Base-by-base conservation (phyloP, 2,888 invertebrate genomes). In the Lutraria lutraria region DNA sequence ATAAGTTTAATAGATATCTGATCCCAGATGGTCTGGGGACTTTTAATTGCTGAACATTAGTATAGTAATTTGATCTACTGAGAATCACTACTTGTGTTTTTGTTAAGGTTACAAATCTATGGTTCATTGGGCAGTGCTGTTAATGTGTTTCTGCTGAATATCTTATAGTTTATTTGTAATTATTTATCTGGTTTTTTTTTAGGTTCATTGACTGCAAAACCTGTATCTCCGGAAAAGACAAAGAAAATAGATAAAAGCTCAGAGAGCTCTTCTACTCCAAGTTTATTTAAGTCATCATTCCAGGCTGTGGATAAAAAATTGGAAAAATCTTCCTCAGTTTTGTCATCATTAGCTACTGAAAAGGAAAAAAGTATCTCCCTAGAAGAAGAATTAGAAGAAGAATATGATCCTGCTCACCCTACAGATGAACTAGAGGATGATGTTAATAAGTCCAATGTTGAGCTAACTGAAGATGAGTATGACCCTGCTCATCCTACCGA, bases 401-500 rank as follows among this genome's bases (percentile, higher is more conserved):
- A 79, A 19, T 52, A 72, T 60, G 63, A 83, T 76, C 84, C 80
- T 43, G 81, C 60, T 29, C 79, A 54, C n/a, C 79, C 84, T 34
- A 81, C 43, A 68, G 79, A 68, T 43, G 52, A 80, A 52, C 10
- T 29, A 60, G 53, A 34, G 29, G 34, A 43, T n/a, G 52, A 60
- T 19, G 21, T 10, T 80, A 21, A 83, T 29, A 43, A 53, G 21
- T 43, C 43, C 43, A 43, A 43, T 43, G 43, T 43, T 43, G 43
- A 43, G 4, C 43, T 43, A 43, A 43, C 29, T 52, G 83, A 86
- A 53, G 88, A 90, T 83, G 90, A 85, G 31, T 91, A 93, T 72
- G 92, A 93, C 34, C 91, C 91, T 21, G 91, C 89, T 25, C 91
- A 92, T 68, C 91, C 92, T 15, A 93, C 91, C 60, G 92, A 91